Evolutionary conservation across 2,797 vertebrate genomes (phyloP).

Genomic region (Hemibagrus guttatus): DNA sequence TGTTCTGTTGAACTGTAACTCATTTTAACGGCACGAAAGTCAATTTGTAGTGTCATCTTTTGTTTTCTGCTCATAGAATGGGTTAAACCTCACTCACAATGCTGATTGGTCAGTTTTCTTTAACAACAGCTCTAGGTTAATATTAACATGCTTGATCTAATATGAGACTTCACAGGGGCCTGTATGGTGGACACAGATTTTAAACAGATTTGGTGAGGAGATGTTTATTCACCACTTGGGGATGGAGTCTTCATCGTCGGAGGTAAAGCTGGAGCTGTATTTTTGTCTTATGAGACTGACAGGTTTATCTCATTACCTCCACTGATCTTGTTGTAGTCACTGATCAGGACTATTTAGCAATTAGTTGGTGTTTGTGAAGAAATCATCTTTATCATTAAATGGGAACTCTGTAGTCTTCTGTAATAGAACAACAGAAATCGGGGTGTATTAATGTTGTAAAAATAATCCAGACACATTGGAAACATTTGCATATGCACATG

Average conservation of each 20-base stretch:
- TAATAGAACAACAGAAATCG: background rate
- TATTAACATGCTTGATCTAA: background rate
- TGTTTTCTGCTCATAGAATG: background rate
- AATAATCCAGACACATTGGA: constrained; percentile 6
- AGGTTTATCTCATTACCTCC: background rate
- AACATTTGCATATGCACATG: background rate
- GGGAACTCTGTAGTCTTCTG: background rate
- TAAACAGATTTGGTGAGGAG: background rate
- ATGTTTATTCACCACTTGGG: background rate
- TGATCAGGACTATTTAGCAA: background rate
- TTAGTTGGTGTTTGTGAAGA: background rate
- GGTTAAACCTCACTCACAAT: background rate
- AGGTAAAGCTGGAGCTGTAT: background rate
- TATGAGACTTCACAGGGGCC: background rate
- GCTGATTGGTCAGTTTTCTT: background rate
- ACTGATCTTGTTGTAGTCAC: background rate
- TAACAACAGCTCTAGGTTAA: background rate
- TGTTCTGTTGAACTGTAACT: background rate
- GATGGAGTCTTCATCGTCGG: background rate
- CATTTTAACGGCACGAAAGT: background rate
- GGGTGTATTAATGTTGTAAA: background rate
- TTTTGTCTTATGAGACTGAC: background rate
- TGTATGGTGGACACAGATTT: background rate
- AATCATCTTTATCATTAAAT: constrained; percentile 6
- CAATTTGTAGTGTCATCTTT: background rate